Evolutionary conservation across 2,888 invertebrate species (phyloP).

Genomic region (Lasius platythorax): DNA sequence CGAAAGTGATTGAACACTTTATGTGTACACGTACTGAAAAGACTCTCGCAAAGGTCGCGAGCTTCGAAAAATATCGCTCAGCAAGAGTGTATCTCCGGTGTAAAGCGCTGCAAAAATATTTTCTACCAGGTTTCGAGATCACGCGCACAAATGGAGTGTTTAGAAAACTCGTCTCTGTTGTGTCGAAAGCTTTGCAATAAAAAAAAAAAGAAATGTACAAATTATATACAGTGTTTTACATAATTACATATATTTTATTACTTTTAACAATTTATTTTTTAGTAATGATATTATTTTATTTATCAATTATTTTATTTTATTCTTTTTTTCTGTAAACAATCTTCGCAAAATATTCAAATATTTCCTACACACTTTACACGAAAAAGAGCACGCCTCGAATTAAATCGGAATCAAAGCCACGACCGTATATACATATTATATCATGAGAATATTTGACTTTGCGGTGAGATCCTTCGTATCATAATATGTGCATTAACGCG

Average conservation of each 20-base stretch:
- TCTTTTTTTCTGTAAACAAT: not conserved
- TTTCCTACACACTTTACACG: not conserved
- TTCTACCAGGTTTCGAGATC: conserved; percentile 35
- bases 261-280: not conserved
- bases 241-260: not conserved
- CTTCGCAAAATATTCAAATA: not conserved
- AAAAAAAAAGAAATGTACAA: not conserved
- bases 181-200: not conserved
- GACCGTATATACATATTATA: not conserved
- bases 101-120: conserved; percentile 54
- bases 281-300: not conserved
- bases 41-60: conserved; percentile 45
- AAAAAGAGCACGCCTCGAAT: not conserved
- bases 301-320: not conserved
- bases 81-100: conserved; percentile 45
- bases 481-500: conserved; percentile 7
- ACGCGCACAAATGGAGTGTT: conserved; percentile 31
- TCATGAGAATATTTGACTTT: conserved; percentile 6
- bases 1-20: conserved; percentile 19
- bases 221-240: not conserved
- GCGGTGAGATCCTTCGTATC: not conserved
- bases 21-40: conserved; percentile 27
- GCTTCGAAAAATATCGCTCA: conserved; percentile 54
- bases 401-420: not conserved
- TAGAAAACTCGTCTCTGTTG: not conserved